A percentile compares a stretch with the other conserved stretches of the same genome.
Evolutionary conservation across 2,113 vertebrate species (phyloP).

Genomic region (Bos javanicus): DNA sequence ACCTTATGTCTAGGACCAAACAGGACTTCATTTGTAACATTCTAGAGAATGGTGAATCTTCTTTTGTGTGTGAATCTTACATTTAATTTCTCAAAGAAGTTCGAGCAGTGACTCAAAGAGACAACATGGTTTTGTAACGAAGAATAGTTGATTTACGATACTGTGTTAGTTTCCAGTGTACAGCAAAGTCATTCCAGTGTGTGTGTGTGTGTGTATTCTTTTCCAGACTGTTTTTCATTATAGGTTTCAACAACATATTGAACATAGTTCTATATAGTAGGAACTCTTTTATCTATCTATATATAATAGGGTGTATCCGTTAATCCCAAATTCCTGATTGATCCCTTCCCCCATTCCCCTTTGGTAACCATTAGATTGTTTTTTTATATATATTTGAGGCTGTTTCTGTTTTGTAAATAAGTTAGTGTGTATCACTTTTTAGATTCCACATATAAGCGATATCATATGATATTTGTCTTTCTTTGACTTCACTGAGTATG

Average conservation of each 20-base stretch:
- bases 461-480: background rate
- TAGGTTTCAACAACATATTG: background rate
- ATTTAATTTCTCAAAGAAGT: background rate
- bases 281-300: background rate
- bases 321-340: background rate
- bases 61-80: constrained; percentile 50
- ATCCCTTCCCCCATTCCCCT: background rate
- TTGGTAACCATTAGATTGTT: background rate
- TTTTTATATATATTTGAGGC: background rate
- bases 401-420: background rate
- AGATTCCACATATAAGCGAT: background rate
- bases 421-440: background rate
- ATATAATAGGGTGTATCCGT: background rate
- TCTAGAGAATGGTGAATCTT: constrained; percentile 68
- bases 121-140: background rate
- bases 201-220: background rate
- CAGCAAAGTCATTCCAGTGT: background rate
- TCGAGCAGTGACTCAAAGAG: background rate
- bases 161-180: background rate
- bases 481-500: background rate
- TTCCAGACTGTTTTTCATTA: background rate
- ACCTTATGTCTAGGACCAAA: constrained; percentile 83
- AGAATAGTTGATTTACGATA: background rate
- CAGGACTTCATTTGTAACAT: constrained; percentile 83
- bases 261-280: background rate